phyloP scores from a whole-genome alignment of 1,140 invertebrate genomes.

The Hyles euphorbiae region DNA sequence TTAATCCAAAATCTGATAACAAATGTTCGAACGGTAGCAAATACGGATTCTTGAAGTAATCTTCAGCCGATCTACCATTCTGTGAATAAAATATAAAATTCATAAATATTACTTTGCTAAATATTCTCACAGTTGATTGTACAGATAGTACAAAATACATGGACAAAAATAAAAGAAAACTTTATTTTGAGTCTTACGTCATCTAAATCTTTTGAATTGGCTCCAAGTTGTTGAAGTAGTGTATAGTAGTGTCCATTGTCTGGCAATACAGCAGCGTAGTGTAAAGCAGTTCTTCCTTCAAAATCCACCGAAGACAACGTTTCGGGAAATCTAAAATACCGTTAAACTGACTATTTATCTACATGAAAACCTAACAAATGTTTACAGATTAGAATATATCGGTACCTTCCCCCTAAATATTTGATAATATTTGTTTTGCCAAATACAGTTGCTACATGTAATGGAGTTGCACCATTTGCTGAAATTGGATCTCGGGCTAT shows the following conservation, averaged over 20 bases:
- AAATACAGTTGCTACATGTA: conserved; percentile 94
- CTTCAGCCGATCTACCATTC: conserved; percentile 85
- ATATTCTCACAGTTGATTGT: background rate
- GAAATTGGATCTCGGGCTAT: conserved; percentile 87
- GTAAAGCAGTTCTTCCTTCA: conserved; percentile 91
- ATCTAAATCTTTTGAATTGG: conserved; percentile 88
- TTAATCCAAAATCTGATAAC: conserved; percentile 81
- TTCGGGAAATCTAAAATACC: conserved; percentile 85
- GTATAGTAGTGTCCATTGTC: conserved; percentile 94
- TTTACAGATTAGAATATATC: background rate
- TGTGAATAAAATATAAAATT: conserved; percentile 52
- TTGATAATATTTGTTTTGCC: conserved; percentile 82
- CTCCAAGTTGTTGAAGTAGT: conserved; percentile 88
- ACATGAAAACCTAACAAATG: background rate
- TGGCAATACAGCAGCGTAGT: conserved; percentile 90
- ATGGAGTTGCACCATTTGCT: conserved; percentile 90
- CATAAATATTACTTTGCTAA: too few relatives aligned
- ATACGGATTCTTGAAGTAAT: conserved; percentile 82
- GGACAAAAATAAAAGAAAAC: too few relatives aligned
- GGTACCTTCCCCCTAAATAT: conserved; percentile 78
- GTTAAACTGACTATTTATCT: background rate
- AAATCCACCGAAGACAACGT: conserved; percentile 84
- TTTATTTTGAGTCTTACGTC: conserved; percentile 78
- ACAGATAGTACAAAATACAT: conserved; percentile 1
- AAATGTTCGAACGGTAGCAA: conserved; percentile 83